Conservation (phyloP, 2,888 invertebrate genomes). For the Galeruca laticollis region DNA sequence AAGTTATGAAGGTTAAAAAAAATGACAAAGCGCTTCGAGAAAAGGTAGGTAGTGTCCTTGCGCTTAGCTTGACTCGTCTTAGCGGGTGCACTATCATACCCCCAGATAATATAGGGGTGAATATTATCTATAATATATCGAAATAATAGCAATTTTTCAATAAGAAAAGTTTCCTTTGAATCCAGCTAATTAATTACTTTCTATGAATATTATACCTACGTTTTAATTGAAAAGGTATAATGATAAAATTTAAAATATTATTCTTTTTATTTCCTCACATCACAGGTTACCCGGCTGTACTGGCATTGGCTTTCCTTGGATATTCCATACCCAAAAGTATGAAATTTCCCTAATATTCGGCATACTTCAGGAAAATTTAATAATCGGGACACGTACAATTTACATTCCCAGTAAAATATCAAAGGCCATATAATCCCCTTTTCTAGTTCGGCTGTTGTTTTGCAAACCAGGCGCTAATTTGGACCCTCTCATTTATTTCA, state of each 20-base stretch:
- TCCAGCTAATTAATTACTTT: no score
- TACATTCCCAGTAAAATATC: slow-evolving; percentile 56
- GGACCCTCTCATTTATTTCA: slow-evolving; percentile 61
- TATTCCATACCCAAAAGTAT: background rate
- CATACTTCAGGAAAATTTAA: slow-evolving; percentile 57
- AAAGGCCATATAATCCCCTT: slow-evolving; percentile 57
- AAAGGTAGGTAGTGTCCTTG: no score
- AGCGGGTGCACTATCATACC: no score
- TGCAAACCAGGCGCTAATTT: slow-evolving; percentile 61
- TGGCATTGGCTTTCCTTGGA: background rate
- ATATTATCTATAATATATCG: no score
- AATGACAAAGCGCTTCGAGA: no score
- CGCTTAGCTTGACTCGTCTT: no score
- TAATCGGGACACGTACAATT: slow-evolving; percentile 59
- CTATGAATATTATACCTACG: background rate
- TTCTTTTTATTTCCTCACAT: background rate
- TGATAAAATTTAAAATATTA: background rate
- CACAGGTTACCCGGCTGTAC: background rate
- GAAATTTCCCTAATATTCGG: slow-evolving; percentile 55
- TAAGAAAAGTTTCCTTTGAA: no score
- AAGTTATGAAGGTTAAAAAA: no score
- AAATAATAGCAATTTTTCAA: no score
- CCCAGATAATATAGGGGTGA: no score
- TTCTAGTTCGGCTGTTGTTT: slow-evolving; percentile 55
- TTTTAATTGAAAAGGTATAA: background rate